A percentile compares a stretch with the other conserved stretches of the same genome.
These are phyloP conservation scores for Athalia cordata DNA, from an alignment of 2,888 invertebrate genomes.

Conservation along the genomic window DNA sequence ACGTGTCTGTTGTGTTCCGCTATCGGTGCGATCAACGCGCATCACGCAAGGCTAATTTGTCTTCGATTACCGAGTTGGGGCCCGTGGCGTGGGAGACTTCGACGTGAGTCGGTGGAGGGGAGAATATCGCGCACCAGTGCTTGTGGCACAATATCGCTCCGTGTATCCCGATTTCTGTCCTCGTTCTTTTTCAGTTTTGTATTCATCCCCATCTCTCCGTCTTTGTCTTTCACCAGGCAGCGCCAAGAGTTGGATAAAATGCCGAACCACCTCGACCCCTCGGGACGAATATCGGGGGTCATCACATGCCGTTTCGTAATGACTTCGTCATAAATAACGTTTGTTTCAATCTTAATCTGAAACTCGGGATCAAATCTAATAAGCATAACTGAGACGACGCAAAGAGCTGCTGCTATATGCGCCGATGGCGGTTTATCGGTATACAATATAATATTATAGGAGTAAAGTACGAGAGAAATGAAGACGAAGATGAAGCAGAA, in stretches of 20 bases:
- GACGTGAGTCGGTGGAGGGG: slow-evolving; percentile 20
- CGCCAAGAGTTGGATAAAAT: slow-evolving; percentile 42
- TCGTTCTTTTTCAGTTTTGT: slow-evolving; percentile 49
- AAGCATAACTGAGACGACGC: slow-evolving; percentile 60
- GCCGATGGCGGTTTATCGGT: slow-evolving; percentile 48
- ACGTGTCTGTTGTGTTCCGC: slow-evolving; percentile 70
- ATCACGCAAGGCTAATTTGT: slow-evolving; percentile 73
- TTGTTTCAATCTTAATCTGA: slow-evolving; percentile 71
- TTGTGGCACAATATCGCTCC: no score
- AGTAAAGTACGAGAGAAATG: neutral
- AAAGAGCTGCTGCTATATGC: neutral
- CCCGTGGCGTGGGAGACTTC: slow-evolving; percentile 69
- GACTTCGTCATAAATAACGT: slow-evolving; percentile 71
- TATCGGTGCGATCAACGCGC: slow-evolving; percentile 71
- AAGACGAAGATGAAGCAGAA: slow-evolving; percentile 32
- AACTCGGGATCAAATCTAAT: slow-evolving; percentile 70
- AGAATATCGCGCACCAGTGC: slow-evolving; percentile 13
- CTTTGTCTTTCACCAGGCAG: slow-evolving; percentile 50
- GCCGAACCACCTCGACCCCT: slow-evolving; percentile 45
- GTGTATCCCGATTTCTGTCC: neutral
- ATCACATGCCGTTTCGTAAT: slow-evolving; percentile 65
- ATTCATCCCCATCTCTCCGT: slow-evolving; percentile 44
- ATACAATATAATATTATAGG: neutral
- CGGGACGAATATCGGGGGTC: slow-evolving; percentile 65
- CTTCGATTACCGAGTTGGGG: slow-evolving; percentile 70